phyloP scores from a whole-genome alignment of 1,140 invertebrate genomes.

The Neocloeon triangulifer region DNA sequence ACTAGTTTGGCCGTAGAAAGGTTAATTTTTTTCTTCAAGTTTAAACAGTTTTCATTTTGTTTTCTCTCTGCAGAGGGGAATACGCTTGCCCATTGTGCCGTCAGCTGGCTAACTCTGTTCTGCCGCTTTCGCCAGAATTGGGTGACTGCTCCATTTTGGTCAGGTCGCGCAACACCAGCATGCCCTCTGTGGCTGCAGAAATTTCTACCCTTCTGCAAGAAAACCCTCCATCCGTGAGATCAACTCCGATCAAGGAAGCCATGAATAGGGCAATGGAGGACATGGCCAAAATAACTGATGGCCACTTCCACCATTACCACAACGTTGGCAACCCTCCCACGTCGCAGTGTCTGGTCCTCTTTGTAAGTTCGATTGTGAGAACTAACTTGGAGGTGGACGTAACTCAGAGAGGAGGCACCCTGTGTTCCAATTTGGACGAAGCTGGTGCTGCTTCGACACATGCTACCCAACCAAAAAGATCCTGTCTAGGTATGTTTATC shows the following conservation, averaged over 20 bases:
- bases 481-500: conserved; percentile 51
- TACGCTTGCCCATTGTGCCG: conserved; percentile 85
- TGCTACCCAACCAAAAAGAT: conserved; percentile 35
- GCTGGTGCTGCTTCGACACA: conserved; percentile 18
- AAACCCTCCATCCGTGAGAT: conserved; percentile 29
- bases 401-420: conserved; percentile 57
- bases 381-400: conserved; percentile 86
- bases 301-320: too few relatives aligned
- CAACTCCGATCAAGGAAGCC: conserved; percentile 38
- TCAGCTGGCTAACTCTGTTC: conserved; percentile 76
- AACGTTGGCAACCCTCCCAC: too few relatives aligned
- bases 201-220: conserved; percentile 39
- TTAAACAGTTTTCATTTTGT: conserved; percentile 6
- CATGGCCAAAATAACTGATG: too few relatives aligned
- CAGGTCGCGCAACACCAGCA: conserved; percentile 26
- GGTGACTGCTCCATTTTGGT: conserved; percentile 36
- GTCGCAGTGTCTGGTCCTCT: conserved; percentile 54
- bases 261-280: conserved; percentile 84
- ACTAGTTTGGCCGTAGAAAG: conserved; percentile 47
- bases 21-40: conserved; percentile 13
- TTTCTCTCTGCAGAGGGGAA: conserved; percentile 39
- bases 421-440: conserved; percentile 22
- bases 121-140: conserved; percentile 65
- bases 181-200: conserved; percentile 27
- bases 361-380: conserved; percentile 74